phyloP scores from a whole-genome alignment of 2,113 vertebrate genomes.

The Rhinichthys klamathensis region DNA sequence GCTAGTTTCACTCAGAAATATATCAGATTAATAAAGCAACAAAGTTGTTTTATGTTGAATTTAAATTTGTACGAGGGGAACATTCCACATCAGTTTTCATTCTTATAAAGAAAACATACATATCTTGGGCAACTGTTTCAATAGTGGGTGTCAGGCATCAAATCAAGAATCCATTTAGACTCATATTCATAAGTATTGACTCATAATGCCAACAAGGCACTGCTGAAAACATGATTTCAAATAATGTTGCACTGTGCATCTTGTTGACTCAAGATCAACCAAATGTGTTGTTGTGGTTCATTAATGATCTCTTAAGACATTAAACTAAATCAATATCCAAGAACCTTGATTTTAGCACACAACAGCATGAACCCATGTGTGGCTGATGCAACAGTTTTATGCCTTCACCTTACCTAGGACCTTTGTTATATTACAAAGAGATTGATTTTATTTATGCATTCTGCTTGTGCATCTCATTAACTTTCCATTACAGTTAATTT shows the following conservation, averaged over 20 bases:
- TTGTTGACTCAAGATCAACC: neutral
- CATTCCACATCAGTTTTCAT: neutral
- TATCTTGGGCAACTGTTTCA: neutral
- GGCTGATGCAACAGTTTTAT: slow-evolving; percentile 13
- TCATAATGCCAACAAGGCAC: slow-evolving; percentile 13
- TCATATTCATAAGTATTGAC: slow-evolving; percentile 45
- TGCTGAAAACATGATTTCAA: slow-evolving; percentile 17
- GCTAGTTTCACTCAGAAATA: neutral
- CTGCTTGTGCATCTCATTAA: slow-evolving; percentile 36
- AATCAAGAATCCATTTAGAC: slow-evolving; percentile 10
- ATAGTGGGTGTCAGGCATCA: neutral
- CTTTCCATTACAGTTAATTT: slow-evolving; percentile 36
- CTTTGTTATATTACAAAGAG: neutral
- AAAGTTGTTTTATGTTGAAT: neutral
- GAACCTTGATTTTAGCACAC: slow-evolving; percentile 8
- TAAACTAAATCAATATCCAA: slow-evolving; percentile 3
- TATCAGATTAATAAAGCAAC: neutral
- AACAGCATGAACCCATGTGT: neutral
- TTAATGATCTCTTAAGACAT: slow-evolving; percentile 24
- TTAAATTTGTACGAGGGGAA: neutral
- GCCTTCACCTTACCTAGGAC: neutral
- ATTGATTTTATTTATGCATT: slow-evolving; percentile 38
- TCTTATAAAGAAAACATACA: neutral
- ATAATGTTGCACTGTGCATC: slow-evolving; percentile 11
- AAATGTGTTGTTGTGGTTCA: neutral